Evolutionary conservation across 23 tunicate genomes (phyloP), one percentile per base, ranked within the genome.

Genomic region (Phallusia fumigata): DNA sequence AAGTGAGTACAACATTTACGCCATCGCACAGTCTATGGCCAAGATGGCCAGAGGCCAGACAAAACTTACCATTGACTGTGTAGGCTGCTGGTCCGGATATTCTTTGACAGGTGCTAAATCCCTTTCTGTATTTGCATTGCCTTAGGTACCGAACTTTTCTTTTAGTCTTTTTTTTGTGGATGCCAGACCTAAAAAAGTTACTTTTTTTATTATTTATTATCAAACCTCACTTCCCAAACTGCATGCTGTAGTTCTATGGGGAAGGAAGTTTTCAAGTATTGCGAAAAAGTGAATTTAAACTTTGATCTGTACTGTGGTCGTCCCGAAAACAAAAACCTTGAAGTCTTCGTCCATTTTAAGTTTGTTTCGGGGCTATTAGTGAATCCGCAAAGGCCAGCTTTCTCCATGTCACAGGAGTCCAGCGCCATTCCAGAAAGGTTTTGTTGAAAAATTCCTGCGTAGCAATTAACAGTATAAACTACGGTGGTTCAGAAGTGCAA

Each of bases 331-430:
- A 40, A 40, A 6, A 21, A 58, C 69, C 69, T 58, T 22, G 16
- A 58, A 58, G 28, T 58, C 28, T 58, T 58, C 28, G 28, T 24
- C 69, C 69, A 58, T 6, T 8, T 24, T 6, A 58, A 16, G 28
- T 22, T 21, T 58, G 69, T 58, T 24, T 21, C 15, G 69, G 69
- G 28, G 16, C 69, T 58, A 58, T 58, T 58, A 6, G 26, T 22
- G 13, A 58, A 58, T 8, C 69, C 69, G 28, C 69, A 58, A 6
- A 58, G 26, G 26, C 69, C 69, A 58, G 69, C 28, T 58, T 58
- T 58, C 28, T 58, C 69, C 69, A 58, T 58, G 69, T 58, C 69
- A 58, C 69, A 58, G 3, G 69, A 21, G 3, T 58, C 69, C 69
- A 58, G 16, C 26, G 69, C 69, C 69, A 58, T 58, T 22, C 28